Evolutionary conservation across 2,888 invertebrate species (phyloP).

Genomic region (Volucella inanis): DNA sequence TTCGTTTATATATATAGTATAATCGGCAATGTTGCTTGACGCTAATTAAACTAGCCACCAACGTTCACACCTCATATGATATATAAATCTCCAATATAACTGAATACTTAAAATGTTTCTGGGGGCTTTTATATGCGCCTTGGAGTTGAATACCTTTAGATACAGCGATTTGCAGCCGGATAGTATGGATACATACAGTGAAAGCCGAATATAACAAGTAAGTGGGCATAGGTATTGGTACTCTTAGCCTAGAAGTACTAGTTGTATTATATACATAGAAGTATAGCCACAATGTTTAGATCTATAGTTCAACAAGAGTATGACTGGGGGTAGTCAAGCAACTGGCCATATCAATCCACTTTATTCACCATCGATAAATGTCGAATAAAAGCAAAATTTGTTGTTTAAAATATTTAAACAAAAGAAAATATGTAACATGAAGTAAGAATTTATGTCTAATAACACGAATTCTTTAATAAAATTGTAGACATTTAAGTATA

Average conservation of each 20-base stretch:
- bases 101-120: constrained; percentile 79
- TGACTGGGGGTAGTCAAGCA: constrained; percentile 50
- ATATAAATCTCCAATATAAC: constrained; percentile 78
- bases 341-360: constrained; percentile 36
- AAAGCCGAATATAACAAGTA: constrained; percentile 59
- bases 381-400: constrained; percentile 26
- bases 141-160: constrained; percentile 59
- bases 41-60: constrained; percentile 57
- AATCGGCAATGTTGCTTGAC: constrained; percentile 48
- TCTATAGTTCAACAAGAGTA: constrained; percentile 31
- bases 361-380: constrained; percentile 39
- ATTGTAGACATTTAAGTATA: too few relatives aligned
- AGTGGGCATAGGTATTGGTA: constrained; percentile 54
- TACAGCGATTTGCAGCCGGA: constrained; percentile 63
- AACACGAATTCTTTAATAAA: background rate
- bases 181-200: constrained; percentile 64
- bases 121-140: constrained; percentile 79
- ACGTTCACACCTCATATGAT: constrained; percentile 71
- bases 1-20: constrained; percentile 47
- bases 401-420: constrained; percentile 13
- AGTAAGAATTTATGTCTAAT: background rate
- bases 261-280: constrained; percentile 31
- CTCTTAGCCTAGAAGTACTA: constrained; percentile 55
- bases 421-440: background rate
- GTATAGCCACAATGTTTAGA: constrained; percentile 25